Percentiles rank a stretch among this genome's conserved stretches.
phyloP scores from a whole-genome alignment of 1,140 invertebrate species.

The Papilio xuthus region DNA sequence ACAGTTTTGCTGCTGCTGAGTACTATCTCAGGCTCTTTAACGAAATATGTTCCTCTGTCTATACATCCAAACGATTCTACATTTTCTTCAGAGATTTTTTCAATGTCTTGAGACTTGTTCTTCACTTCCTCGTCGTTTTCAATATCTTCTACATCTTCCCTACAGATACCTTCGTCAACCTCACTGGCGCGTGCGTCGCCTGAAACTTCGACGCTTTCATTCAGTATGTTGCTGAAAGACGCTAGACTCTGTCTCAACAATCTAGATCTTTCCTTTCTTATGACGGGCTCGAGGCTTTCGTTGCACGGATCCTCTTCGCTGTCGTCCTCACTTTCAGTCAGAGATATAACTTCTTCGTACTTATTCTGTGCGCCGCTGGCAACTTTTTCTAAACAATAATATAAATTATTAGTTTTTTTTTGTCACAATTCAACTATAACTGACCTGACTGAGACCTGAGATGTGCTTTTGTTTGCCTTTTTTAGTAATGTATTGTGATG shows the following conservation, averaged over 20 bases:
- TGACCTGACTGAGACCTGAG: not conserved
- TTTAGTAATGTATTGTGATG: conserved; percentile 20
- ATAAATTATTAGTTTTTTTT: conserved; percentile 25
- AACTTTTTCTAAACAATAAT: conserved; percentile 53
- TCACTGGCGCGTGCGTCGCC: not conserved
- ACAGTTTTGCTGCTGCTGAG: conserved; percentile 33
- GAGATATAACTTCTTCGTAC: conserved; percentile 49
- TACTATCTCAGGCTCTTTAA: conserved; percentile 36
- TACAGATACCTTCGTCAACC: not conserved
- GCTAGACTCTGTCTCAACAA: not conserved
- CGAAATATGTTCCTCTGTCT: conserved; percentile 41
- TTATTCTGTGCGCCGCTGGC: conserved; percentile 44
- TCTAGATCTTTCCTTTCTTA: conserved; percentile 60
- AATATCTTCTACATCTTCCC: not conserved
- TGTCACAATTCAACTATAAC: not conserved
- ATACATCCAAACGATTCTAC: conserved; percentile 19
- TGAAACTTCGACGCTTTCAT: not conserved
- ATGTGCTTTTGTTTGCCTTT: too few species aligned
- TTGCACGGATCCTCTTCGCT: conserved; percentile 55
- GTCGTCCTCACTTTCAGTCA: conserved; percentile 58
- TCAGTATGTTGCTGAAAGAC: not conserved
- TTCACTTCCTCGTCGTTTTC: not conserved
- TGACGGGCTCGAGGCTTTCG: conserved; percentile 66
- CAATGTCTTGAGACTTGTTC: not conserved
- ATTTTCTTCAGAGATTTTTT: not conserved